Evolutionary conservation across 2,888 invertebrate species (phyloP), one percentile per base, ranked within the genome.

Genomic region (Lepidonotus clava): DNA sequence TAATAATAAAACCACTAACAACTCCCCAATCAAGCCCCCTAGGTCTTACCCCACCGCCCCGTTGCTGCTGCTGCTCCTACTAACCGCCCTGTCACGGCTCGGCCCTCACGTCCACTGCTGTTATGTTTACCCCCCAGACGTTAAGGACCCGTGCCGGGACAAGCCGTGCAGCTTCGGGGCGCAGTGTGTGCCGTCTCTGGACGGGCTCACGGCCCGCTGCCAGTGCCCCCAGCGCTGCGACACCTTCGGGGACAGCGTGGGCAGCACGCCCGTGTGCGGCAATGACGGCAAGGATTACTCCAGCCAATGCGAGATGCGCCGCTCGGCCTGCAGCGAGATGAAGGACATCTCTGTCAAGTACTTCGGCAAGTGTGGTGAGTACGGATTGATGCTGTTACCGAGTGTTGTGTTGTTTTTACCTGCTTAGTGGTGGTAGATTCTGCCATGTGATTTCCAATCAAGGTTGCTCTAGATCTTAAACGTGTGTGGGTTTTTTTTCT

Each of bases 171-270:
- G 95, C 87, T 96, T 95, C 89, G 97, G 97, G 0, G 96, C 96
- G 0, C 95, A 96, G 84, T 97, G 97, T 93, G 95, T 95, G 87
- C 91, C 94, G 61, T 95, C 95, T 32, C 92, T 94, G 86, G 97
- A 97, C 94, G 97, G 97, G 53, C 95, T 95, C 86, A 95, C 96
- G 84, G 96, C 96, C 91, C 95, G 95, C 92, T 98, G 97, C 95
- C 96, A 97, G 93, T 97, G 97, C 92, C 96, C 96, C 67, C 95
- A 96, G 86, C 96, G 96, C 88, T 98, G 98, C 93, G 97, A 97
- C 86, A 96, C 96, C 93, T 97, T 97, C 94, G 97, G 97, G 5
- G 97, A 97, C 95, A 97, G 97, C 95, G 96, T 96, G 90, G 96
- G 96, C 87, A 96, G 97, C 51, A 95, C 96, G 86, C 96, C 97